Conservation (phyloP, 2,888 invertebrate species). For the Metopia argyrocephala region DNA sequence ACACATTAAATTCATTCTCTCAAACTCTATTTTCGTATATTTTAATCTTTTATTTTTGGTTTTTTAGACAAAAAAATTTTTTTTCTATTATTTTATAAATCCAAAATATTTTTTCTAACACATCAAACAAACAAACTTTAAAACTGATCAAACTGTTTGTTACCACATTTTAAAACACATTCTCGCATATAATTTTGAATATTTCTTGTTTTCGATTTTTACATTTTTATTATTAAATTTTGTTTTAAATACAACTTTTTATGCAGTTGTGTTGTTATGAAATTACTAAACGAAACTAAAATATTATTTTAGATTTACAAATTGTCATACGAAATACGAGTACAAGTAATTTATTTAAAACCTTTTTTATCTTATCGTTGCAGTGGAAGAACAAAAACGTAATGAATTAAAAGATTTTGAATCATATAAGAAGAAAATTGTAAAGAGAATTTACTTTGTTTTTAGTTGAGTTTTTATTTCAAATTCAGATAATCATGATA, state of each 20-base stretch:
- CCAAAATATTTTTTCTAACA: no score
- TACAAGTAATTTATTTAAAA: not conserved
- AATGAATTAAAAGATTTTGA: conserved; percentile 3
- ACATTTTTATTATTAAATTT: not conserved
- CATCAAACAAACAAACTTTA: no score
- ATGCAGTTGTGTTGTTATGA: not conserved
- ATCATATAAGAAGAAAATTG: not conserved
- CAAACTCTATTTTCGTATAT: no score
- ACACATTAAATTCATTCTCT: no score
- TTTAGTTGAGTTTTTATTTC: not conserved
- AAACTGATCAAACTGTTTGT: no score
- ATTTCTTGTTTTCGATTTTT: not conserved
- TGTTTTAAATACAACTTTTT: not conserved
- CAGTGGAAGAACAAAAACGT: not conserved
- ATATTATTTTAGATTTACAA: not conserved
- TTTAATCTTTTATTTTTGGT: no score
- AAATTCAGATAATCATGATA: conserved; percentile 26
- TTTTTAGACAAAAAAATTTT: no score
- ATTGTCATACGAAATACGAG: not conserved
- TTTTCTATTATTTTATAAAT: no score
- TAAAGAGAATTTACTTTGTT: not conserved
- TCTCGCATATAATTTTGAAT: no score
- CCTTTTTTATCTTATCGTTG: conserved; percentile 43
- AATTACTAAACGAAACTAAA: not conserved
- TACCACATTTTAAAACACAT: no score